Base-by-base conservation (phyloP, 2,113 vertebrate species). In the Stigmatopora nigra region DNA sequence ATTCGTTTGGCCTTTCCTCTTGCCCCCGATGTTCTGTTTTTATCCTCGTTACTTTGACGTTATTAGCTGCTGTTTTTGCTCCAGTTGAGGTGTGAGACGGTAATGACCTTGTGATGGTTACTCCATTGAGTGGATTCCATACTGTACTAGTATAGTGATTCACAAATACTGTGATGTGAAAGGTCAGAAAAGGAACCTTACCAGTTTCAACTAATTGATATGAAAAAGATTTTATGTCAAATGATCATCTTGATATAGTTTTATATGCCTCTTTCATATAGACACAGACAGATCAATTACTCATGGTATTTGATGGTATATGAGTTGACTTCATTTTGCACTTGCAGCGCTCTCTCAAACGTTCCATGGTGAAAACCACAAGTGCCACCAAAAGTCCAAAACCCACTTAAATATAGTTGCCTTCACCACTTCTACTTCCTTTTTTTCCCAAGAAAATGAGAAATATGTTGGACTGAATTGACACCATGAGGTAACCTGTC, bases 1-100 rank as follows among this genome's bases (percentile, higher is more conserved):
- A 74, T 84, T 85, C 66, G 44, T 64, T 73, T 68, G 76, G 77
- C 70, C 74, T 86, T 82, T 85, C 83, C 77, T 77, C 68, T 74
- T 35, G 52, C 75, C 76, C 80, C 79, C 71, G 73, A 74, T 76
- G 78, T 79, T 80, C 80, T 70, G 71, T 81, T 80, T 73, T 81
- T 77, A 76, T 81, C 69, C 69, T 64, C 16, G 14, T 82, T 72
- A 79, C 61, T 72, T 78, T 73, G 58, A 46, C 45, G 67, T 80
- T 80, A 80, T 77, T 77, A 76, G 68, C 52, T 51, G 58, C 46
- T 68, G 53, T 68, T 65, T 59, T 48, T 46, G 62, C 68, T 19
- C 58, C 65, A 60, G 67, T 69, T 63, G 67, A 75, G 55, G 68
- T 25, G 5, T 62, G 48, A 60, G 63, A 65, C 2, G 44, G 58